Evolutionary conservation across 2,888 invertebrate species (phyloP), one percentile per base, ranked within the genome.

Genomic region (Rotaria macrura): DNA sequence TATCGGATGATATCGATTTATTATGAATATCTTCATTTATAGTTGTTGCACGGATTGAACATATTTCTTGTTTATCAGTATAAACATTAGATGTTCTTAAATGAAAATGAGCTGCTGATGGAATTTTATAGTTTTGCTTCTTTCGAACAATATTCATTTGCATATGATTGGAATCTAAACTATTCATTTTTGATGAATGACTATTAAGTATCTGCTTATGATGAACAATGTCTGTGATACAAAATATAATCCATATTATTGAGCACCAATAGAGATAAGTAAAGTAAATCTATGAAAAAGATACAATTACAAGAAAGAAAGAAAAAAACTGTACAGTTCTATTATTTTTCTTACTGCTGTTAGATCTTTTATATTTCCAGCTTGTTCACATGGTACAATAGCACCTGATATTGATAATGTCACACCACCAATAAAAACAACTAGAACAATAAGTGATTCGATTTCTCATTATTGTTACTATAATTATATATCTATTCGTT

Each of bases 381-480:
- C 43, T 79, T 79, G 25, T 79, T 79, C 79, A 20, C 14, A 17
- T 79, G 79, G 79, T 38, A 79, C 43, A 25, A 79, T 43, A n/a
- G 79, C 79, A 79, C 43, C 25, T 12, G 79, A 79, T 40, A 79
- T 79, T 1, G 79, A 79, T 43, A 79, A 79, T 2, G 79, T 43
- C 4, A 79, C 79, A 79, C 79, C 79, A 79, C 40, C 79, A 43
- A 79, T 40, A 17, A 79, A 79, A 40, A 79, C n/a, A n/a, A 79
- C 79, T 79, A 43, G 20, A 74, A 74, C 17, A 34, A 20, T 17
- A 65, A 17, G n/a, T 1, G 25, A 38, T 47, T n/a, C n/a, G n/a
- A n/a, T n/a, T n/a, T n/a, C n/a, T n/a, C n/a, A n/a, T n/a, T n/a
- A n/a, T n/a, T n/a, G n/a, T n/a, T n/a, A n/a, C n/a, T n/a, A n/a